Percentiles rank a stretch among this genome's conserved stretches.
Conservation (phyloP, 2,888 invertebrate genomes). For the Dichetophora obliterata region DNA sequence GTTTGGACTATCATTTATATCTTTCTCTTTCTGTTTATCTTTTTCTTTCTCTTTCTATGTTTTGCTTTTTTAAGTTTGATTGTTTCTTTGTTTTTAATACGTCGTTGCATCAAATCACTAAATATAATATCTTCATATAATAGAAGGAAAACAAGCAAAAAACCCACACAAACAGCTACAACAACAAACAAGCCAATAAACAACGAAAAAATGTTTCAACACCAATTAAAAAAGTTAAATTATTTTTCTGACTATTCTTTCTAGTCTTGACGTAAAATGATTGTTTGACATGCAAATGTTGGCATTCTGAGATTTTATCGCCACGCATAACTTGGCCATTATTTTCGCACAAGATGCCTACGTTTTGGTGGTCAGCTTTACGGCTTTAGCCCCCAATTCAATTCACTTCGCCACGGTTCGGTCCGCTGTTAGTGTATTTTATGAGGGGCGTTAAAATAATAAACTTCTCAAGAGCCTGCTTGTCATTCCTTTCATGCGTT, state of each 20-base stretch:
- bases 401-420: background rate
- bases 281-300: constrained; percentile 18
- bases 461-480: background rate
- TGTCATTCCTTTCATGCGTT: background rate
- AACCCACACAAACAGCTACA: background rate
- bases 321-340: background rate
- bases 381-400: background rate
- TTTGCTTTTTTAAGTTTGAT: background rate
- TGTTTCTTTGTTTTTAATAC: background rate
- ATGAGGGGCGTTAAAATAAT: constrained; percentile 1
- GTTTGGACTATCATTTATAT: too few relatives aligned
- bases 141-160: background rate
- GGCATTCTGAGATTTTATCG: background rate
- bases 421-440: background rate
- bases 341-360: background rate
- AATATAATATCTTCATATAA: background rate
- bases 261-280: background rate
- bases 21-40: too few relatives aligned
- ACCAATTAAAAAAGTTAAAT: constrained; percentile 26
- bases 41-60: background rate
- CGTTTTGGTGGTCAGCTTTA: background rate
- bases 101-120: background rate
- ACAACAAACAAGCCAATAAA: background rate
- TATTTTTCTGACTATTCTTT: background rate
- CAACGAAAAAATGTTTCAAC: background rate